Evolutionary conservation across 2,888 invertebrate species (phyloP).

Genomic region (Bibio marci): DNA sequence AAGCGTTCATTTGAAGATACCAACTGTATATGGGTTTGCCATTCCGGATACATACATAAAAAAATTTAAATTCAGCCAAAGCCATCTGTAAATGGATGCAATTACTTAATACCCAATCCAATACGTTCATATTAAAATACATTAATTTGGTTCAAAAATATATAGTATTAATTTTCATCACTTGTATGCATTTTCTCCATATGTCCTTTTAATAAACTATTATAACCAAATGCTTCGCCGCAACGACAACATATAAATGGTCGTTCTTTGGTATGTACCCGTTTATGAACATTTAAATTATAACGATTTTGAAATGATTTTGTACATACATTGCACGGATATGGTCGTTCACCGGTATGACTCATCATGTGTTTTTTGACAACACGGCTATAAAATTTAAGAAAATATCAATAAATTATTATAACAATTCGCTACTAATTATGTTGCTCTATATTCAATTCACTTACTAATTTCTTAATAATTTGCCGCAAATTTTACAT

Average conservation of each 20-base stretch:
- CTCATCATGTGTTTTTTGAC: not conserved
- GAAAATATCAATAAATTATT: too few relatives aligned
- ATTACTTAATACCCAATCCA: too few relatives aligned
- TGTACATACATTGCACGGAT: conserved; percentile 1
- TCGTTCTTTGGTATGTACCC: conserved; percentile 6
- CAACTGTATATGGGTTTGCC: too few relatives aligned
- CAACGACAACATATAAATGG: conserved; percentile 5
- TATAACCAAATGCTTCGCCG: conserved; percentile 4
- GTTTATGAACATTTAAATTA: conserved; percentile 2
- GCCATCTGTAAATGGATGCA: too few relatives aligned
- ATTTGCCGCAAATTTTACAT: conserved; percentile 4
- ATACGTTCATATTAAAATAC: too few relatives aligned
- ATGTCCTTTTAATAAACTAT: conserved; percentile 5
- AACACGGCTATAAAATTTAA: not conserved
- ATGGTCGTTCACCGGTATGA: conserved; percentile 4
- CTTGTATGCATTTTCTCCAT: conserved; percentile 4
- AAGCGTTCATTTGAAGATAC: too few relatives aligned
- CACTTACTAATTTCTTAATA: conserved; percentile 1
- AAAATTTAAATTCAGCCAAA: too few relatives aligned
- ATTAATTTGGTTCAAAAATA: too few relatives aligned
- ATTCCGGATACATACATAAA: too few relatives aligned
- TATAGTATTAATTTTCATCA: too few relatives aligned
- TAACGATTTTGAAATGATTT: conserved; percentile 5
- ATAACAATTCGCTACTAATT: too few relatives aligned
- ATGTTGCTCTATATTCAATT: too few relatives aligned